Percentiles rank a stretch among this genome's conserved stretches.
Evolutionary conservation across 1,140 invertebrate genomes (phyloP).

Genomic region (Meloidogyne hapla): DNA sequence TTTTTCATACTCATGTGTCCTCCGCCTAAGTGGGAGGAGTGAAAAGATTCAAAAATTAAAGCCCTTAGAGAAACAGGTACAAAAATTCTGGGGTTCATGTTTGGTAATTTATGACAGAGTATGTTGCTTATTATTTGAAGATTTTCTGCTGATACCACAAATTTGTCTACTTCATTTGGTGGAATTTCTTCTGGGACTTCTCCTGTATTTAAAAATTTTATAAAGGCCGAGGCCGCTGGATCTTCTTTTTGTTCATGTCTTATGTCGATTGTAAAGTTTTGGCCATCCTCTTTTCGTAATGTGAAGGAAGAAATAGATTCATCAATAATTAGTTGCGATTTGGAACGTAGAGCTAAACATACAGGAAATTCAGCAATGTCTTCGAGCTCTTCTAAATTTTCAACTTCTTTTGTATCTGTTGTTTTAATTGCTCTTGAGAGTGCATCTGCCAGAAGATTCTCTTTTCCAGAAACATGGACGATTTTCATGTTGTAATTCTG

Average conservation of each 20-base stretch:
- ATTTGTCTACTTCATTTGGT: no score
- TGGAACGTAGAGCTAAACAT: neutral
- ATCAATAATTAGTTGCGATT: neutral
- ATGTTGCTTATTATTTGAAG: no score
- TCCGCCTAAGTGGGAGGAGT: no score
- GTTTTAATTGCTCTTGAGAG: constrained; percentile 2
- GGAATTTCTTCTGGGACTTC: constrained; percentile 10
- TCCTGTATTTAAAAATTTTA: constrained; percentile 10
- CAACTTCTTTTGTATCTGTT: neutral
- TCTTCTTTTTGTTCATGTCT: constrained; percentile 15
- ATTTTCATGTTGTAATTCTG: constrained; percentile 24
- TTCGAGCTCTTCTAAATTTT: neutral
- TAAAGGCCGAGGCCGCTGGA: neutral
- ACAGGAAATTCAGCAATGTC: constrained; percentile 24
- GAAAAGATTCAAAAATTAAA: no score
- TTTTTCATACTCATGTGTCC: no score
- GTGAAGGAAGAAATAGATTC: neutral
- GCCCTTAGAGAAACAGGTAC: no score
- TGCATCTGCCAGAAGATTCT: constrained; percentile 15
- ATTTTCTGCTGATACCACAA: no score
- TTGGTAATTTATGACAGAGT: no score
- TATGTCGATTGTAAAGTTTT: constrained; percentile 11
- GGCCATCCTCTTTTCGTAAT: neutral
- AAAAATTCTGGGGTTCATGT: no score
- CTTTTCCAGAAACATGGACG: constrained; percentile 15